These are phyloP conservation scores for Sarcophaga carnaria DNA, from an alignment of 2,888 invertebrate genomes.

Conservation along the genomic window DNA sequence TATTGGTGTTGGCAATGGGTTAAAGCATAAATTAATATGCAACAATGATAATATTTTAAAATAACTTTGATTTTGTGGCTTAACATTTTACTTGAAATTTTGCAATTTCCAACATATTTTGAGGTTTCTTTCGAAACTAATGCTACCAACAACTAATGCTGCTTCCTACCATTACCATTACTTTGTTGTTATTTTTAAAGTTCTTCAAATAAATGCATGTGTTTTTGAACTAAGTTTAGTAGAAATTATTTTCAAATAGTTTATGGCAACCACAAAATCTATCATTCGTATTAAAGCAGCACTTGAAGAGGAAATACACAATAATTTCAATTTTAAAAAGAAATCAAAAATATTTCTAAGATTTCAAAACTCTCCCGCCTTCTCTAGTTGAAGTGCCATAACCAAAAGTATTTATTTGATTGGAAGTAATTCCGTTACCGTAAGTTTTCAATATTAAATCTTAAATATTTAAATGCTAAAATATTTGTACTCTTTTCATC, in stretches of 20 bases:
- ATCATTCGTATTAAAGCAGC: slow-evolving; percentile 6
- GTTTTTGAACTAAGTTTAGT: slow-evolving; percentile 43
- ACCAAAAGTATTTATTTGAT: slow-evolving; percentile 10
- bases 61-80: slow-evolving; percentile 70
- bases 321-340: background rate
- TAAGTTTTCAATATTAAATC: background rate
- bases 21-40: slow-evolving; percentile 46
- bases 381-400: background rate
- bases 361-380: too few relatives aligned
- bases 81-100: slow-evolving; percentile 57
- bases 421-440: background rate
- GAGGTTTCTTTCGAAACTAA: slow-evolving; percentile 49
- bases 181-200: slow-evolving; percentile 35
- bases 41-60: slow-evolving; percentile 58
- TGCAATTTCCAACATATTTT: slow-evolving; percentile 58
- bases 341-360: background rate
- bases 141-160: background rate
- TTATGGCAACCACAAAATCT: slow-evolving; percentile 52
- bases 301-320: background rate
- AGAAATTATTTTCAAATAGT: slow-evolving; percentile 39
- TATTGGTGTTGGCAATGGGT: background rate
- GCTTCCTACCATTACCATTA: background rate
- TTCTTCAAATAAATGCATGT: slow-evolving; percentile 42
- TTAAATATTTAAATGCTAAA: slow-evolving; percentile 24
- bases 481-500: slow-evolving; percentile 17